These are phyloP conservation scores for Mastomys coucha DNA, from an alignment of 2,113 vertebrate genomes.

Conservation along the genomic window DNA sequence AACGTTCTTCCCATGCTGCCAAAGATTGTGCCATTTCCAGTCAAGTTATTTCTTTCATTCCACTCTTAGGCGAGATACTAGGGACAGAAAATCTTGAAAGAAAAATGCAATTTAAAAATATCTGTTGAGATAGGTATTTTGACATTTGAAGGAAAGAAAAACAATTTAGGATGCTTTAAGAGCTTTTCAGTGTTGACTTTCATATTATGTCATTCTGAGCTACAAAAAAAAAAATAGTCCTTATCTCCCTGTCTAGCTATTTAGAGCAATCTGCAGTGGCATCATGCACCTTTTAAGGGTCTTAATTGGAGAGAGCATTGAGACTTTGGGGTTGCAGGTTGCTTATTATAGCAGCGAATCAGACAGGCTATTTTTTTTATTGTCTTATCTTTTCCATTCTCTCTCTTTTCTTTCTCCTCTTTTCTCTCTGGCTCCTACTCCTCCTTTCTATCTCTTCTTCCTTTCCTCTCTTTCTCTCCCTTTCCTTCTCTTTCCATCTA, in stretches of 20 bases:
- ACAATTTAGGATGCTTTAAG: slow-evolving; percentile 75
- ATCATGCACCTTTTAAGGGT: slow-evolving; percentile 4
- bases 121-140: slow-evolving; percentile 72
- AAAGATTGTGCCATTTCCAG: slow-evolving; percentile 49
- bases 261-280: not conserved
- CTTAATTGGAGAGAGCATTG: slow-evolving; percentile 64
- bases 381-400: not conserved
- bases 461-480: not conserved
- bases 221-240: slow-evolving; percentile 43
- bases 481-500: accelerated
- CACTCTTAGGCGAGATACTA: slow-evolving; percentile 31
- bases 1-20: not conserved
- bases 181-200: slow-evolving; percentile 71
- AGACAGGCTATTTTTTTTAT: not conserved
- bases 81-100: slow-evolving; percentile 61
- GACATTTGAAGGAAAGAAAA: slow-evolving; percentile 74
- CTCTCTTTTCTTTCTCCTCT: not conserved
- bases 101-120: slow-evolving; percentile 75
- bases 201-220: slow-evolving; percentile 58
- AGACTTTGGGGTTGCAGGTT: slow-evolving; percentile 45
- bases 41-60: slow-evolving; percentile 59
- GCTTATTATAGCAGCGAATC: slow-evolving; percentile 18
- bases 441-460: too few species aligned
- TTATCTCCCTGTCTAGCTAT: slow-evolving; percentile 50
- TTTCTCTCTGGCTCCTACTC: too few species aligned